phyloP scores from a whole-genome alignment of 2,113 vertebrate genomes.

The Ophiodon elongatus region DNA sequence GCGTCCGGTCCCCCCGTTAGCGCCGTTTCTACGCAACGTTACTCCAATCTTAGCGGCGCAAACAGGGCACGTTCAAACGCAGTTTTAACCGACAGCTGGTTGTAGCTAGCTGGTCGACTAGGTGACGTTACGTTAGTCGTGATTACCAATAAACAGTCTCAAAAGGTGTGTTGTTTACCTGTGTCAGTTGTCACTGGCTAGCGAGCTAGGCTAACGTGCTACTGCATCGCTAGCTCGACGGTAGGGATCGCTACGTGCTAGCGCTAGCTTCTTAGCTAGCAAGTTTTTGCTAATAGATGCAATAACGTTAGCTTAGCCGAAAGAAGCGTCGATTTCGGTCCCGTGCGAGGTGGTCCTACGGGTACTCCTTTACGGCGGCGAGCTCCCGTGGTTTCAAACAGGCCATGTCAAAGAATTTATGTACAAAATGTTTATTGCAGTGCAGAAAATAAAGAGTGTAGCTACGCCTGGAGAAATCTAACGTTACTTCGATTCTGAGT shows the following conservation, averaged over 20 bases:
- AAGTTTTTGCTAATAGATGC: slow-evolving; percentile 77
- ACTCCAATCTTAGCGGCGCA: slow-evolving; percentile 35
- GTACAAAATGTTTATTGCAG: slow-evolving; percentile 74
- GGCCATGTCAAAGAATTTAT: slow-evolving; percentile 59
- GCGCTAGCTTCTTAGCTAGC: slow-evolving; percentile 72
- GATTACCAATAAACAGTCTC: not conserved
- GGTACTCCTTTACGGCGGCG: slow-evolving; percentile 42
- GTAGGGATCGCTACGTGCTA: slow-evolving; percentile 57
- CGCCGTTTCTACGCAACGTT: slow-evolving; percentile 59
- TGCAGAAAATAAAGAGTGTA: slow-evolving; percentile 79
- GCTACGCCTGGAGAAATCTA: slow-evolving; percentile 81
- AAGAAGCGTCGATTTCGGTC: slow-evolving; percentile 64
- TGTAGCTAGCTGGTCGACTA: not conserved
- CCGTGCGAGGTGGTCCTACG: slow-evolving; percentile 45
- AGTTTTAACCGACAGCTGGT: not conserved
- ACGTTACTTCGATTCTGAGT: slow-evolving; percentile 83
- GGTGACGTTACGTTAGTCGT: not conserved
- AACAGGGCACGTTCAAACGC: slow-evolving; percentile 1
- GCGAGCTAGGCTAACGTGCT: slow-evolving; percentile 74
- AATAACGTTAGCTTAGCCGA: slow-evolving; percentile 70
- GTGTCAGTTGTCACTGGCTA: slow-evolving; percentile 76
- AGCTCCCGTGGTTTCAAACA: slow-evolving; percentile 36
- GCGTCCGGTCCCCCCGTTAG: slow-evolving; percentile 68
- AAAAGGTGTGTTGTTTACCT: slow-evolving; percentile 76
- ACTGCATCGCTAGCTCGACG: slow-evolving; percentile 74